phyloP scores from a whole-genome alignment of 1,140 invertebrate species.

The Araneus ventricosus region DNA sequence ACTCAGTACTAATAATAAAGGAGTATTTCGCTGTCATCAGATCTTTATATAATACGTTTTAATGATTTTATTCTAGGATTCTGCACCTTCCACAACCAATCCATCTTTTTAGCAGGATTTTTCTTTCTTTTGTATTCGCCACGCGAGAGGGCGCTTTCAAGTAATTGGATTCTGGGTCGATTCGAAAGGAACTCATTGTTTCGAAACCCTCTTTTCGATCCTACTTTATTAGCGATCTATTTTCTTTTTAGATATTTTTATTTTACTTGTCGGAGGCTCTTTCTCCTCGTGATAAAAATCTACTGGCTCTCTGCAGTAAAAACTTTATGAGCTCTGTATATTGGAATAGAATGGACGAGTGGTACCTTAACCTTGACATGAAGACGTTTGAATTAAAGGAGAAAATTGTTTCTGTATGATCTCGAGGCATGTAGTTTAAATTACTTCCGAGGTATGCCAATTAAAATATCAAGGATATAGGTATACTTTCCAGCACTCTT shows the following conservation, averaged over 20 bases:
- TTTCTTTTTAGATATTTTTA: slow-evolving; percentile 13
- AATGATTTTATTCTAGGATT: slow-evolving; percentile 65
- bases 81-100: background rate
- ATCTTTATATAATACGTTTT: slow-evolving; percentile 66
- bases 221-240: slow-evolving; percentile 60
- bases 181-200: slow-evolving; percentile 38
- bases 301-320: background rate
- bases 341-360: background rate
- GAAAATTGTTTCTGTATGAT: too few relatives aligned
- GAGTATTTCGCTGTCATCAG: background rate
- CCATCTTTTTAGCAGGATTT: slow-evolving; percentile 17
- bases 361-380: too few relatives aligned
- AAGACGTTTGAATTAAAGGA: too few relatives aligned
- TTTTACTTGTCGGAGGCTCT: background rate
- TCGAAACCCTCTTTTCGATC: slow-evolving; percentile 29
- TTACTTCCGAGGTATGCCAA: too few relatives aligned
- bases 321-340: too few relatives aligned
- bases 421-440: too few relatives aligned
- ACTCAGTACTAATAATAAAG: slow-evolving; percentile 52
- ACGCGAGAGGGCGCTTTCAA: slow-evolving; percentile 48
- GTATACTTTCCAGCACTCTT: too few relatives aligned
- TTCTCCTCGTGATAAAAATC: slow-evolving; percentile 27
- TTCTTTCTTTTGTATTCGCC: slow-evolving; percentile 31
- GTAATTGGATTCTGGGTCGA: slow-evolving; percentile 64
- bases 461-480: too few relatives aligned